These are phyloP conservation scores for Colius striatus DNA, from an alignment of 2,113 vertebrate genomes.

Conservation along the genomic window DNA sequence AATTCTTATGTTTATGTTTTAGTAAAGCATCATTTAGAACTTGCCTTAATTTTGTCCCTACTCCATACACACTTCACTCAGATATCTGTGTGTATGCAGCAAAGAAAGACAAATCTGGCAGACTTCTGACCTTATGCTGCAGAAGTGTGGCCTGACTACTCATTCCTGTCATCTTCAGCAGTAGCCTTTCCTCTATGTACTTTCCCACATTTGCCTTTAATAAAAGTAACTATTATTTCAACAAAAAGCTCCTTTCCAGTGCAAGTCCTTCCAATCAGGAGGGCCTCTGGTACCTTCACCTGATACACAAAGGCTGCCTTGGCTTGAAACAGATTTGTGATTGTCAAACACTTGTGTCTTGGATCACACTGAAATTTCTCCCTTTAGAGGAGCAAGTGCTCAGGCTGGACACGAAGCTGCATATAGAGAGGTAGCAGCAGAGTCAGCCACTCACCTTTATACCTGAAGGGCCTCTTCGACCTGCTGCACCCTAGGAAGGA, in stretches of 20 bases:
- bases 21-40: not conserved
- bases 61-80: not conserved
- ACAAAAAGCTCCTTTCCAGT: not conserved
- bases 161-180: not conserved
- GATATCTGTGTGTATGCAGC: not conserved
- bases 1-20: not conserved
- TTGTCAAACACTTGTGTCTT: not conserved
- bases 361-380: not conserved
- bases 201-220: not conserved
- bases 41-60: not conserved
- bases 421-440: not conserved
- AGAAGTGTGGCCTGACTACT: not conserved
- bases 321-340: not conserved
- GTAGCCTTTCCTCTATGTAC: not conserved
- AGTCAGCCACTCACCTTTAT: slow-evolving; percentile 61
- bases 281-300: not conserved
- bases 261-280: not conserved
- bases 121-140: not conserved
- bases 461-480: slow-evolving; percentile 64
- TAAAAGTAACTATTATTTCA: not conserved
- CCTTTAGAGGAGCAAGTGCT: not conserved
- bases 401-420: not conserved
- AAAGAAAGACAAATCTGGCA: not conserved
- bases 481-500: slow-evolving; percentile 63
- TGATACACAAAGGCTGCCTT: not conserved